Evolutionary conservation across 2,113 vertebrate species (phyloP), one percentile per base, ranked within the genome.

Genomic region (Microtus montanus): DNA sequence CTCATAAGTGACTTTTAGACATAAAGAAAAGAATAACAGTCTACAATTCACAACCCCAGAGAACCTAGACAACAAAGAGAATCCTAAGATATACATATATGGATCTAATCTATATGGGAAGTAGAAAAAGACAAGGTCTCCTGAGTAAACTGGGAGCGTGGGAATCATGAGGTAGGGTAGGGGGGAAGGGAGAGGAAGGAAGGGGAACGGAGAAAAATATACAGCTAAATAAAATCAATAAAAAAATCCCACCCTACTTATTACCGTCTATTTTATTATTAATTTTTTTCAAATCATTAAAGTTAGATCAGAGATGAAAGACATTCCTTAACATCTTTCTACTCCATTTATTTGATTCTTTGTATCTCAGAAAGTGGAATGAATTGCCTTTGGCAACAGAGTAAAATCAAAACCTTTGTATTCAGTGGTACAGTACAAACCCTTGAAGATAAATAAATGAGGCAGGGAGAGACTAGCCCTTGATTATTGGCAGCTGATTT

Each of bases 201-300:
- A 58, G 58, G 58, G 19, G 6, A 58, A 17, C 0, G 4, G 58
- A 58, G 58, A 58, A 58, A 58, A 58, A 2, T 58, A 20, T 58
- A 58, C 19, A 58, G 58, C 19, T 58, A 58, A 58, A 20, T 58
- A 58, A 58, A 20, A 58, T 58, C 58, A 58, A 58, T 58, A 20
- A 58, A 58, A 91, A 85, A 95, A 44, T 87, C 80, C 47, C 87
- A 38, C 64, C 83, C 93, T 47, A 84, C 44, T 73, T 47, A 88
- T 47, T 61, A 88, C 15, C 33, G 4, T 94, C 71, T 58, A 74
- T 86, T 94, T 92, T 89, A 93, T 74, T 74, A 73, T 82, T 83
- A 92, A 52, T 12, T 28, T 24, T 96, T 93, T 61, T 93, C 80
- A 96, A 86, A 91, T 94, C 80, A 75, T 95, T 94, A 96, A 96